phyloP scores from a whole-genome alignment of 2,888 invertebrate species.

The Trissolcus japonicus region DNA sequence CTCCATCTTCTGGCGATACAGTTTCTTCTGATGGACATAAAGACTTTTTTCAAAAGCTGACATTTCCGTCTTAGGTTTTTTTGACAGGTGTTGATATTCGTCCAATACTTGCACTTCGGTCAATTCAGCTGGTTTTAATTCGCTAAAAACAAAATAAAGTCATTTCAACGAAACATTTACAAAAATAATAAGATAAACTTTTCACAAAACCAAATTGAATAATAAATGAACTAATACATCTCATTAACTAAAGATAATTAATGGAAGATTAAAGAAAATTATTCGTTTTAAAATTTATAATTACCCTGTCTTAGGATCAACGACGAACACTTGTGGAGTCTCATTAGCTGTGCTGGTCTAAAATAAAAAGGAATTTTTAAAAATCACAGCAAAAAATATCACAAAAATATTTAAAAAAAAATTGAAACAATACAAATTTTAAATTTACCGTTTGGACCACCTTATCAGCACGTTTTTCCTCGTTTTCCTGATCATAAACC shows the following conservation, averaged over 20 bases:
- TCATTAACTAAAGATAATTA: no score
- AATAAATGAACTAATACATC: no score
- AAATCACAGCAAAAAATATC: background rate
- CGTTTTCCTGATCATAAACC: background rate
- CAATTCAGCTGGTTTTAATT: conserved; percentile 20
- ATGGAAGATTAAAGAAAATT: no score
- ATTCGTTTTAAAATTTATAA: no score
- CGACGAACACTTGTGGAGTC: conserved; percentile 8
- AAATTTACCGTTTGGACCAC: conserved; percentile 8
- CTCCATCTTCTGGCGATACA: conserved; percentile 25
- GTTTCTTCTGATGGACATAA: conserved; percentile 32
- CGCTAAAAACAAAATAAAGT: conserved; percentile 11
- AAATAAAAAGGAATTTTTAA: background rate
- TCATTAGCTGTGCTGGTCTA: background rate
- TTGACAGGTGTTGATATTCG: conserved; percentile 7
- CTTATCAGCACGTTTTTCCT: conserved; percentile 12
- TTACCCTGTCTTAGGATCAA: conserved; percentile 31
- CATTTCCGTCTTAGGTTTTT: conserved; percentile 33
- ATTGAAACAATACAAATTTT: background rate
- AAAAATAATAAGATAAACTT: background rate
- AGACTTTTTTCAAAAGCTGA: conserved; percentile 17
- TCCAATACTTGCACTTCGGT: background rate
- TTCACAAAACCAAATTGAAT: background rate
- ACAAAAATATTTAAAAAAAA: background rate
- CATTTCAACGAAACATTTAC: background rate